Evolutionary conservation across 2,888 invertebrate genomes (phyloP), one percentile per base, ranked within the genome.

Genomic region (Drosophila longiperda): DNA sequence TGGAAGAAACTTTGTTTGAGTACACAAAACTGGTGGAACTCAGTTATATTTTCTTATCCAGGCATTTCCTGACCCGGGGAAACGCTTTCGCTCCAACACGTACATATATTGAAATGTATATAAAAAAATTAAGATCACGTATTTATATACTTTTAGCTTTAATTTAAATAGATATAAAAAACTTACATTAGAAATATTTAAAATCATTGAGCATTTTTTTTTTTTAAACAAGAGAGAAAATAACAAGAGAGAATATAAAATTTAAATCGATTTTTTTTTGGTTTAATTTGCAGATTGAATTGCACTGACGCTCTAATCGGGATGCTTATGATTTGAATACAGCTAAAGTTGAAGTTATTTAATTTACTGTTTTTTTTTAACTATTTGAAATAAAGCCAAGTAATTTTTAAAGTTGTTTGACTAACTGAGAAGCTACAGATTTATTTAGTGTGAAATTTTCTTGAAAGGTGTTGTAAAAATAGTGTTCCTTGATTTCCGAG

Each of bases 131-230:
- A 38, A 3, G 15, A 38, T 9, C 3, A 3, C 2, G 17, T 8
- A 8, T 17, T 4, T 8, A 38, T 38, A 17, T 8, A 38, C 8
- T 17, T 38, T 4, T 4, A 17, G 8, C 3, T 38, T 17, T 3
- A 38, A 17, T 2, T 17, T 4, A 12, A 34, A 12, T 34, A n/a
- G 9, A 5, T 40, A n/a, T 1, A 40, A n/a, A n/a, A 9, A n/a
- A 4, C n/a, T n/a, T 4, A n/a, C 9, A 4, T 9, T n/a, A 9
- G 4, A n/a, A 11, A 40, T 40, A n/a, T 40, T 40, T n/a, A 40
- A 0, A 40, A 1, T 5, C n/a, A 1, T 40, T 40, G n/a, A 9
- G 2, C 5, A 1, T 6, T n/a, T 1, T 40, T 8, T n/a, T n/a
- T n/a, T n/a, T n/a, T n/a, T n/a, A n/a, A n/a, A n/a, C n/a, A n/a